A percentile compares a stretch with the other conserved stretches of the same genome.
These are phyloP conservation scores for Ptilorrhoa leucosticta DNA, from an alignment of 2,113 vertebrate genomes.

Conservation along the genomic window DNA sequence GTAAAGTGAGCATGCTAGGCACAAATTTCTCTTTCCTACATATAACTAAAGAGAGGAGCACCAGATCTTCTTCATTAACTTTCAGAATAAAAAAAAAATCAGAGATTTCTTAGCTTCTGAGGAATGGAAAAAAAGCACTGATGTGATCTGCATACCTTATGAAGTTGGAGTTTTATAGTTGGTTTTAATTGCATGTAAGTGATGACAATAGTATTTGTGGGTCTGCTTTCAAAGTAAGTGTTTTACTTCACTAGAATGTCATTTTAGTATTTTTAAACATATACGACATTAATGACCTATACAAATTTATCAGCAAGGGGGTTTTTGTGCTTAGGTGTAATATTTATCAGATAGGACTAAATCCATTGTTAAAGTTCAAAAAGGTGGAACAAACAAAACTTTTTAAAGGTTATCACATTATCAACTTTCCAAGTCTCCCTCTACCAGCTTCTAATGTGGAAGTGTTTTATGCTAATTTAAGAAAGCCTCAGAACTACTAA, in stretches of 20 bases:
- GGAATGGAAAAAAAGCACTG: not conserved
- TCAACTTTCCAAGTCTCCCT: not conserved
- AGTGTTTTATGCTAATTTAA: not conserved
- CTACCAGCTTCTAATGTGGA: not conserved
- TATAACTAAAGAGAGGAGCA: not conserved
- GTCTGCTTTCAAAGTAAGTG: not conserved
- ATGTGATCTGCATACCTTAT: not conserved
- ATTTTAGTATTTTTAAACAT: not conserved
- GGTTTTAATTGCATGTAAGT: not conserved
- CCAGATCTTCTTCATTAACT: not conserved
- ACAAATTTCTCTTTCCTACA: not conserved
- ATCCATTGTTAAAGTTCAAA: not conserved
- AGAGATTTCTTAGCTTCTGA: not conserved
- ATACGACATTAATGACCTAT: not conserved
- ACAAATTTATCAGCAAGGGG: not conserved
- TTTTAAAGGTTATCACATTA: not conserved
- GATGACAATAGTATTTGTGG: not conserved
- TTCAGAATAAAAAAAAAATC: not conserved
- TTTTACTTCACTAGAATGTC: not conserved
- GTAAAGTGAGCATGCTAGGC: not conserved
- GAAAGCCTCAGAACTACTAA: not conserved
- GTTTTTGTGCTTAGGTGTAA: not conserved
- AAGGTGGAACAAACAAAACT: not conserved
- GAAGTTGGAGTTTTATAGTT: not conserved
- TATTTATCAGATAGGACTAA: not conserved